Evolutionary conservation across 2,113 vertebrate genomes (phyloP).

Genomic region (Apistogramma diplotaenia): DNA sequence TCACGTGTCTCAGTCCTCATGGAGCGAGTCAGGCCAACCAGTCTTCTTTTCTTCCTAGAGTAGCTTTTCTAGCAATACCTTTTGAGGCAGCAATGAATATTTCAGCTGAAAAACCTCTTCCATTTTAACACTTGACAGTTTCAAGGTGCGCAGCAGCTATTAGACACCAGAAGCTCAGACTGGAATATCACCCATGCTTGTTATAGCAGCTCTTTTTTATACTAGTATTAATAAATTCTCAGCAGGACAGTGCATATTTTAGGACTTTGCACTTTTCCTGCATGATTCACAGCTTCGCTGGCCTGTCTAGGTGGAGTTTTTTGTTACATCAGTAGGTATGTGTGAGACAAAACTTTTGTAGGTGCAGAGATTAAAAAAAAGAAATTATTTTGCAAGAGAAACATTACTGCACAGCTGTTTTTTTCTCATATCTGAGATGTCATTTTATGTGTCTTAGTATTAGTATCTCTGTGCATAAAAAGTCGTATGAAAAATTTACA

Average conservation of each 20-base stretch:
- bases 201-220: constrained; percentile 24
- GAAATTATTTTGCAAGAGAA: background rate
- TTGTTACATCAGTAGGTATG: background rate
- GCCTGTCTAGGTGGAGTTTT: background rate
- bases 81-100: constrained; percentile 45
- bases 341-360: background rate
- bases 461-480: background rate
- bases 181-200: constrained; percentile 19
- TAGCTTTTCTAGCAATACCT: constrained; percentile 20
- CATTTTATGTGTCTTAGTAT: background rate
- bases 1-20: constrained; percentile 40
- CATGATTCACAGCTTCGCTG: background rate
- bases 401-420: background rate
- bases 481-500: background rate
- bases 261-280: background rate
- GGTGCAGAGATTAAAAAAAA: background rate
- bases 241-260: background rate
- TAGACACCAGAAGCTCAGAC: constrained; percentile 37
- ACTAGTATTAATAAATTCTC: constrained; percentile 17
- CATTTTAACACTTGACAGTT: constrained; percentile 48
- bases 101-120: constrained; percentile 48
- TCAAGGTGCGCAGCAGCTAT: constrained; percentile 35
- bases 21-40: background rate
- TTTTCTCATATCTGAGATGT: background rate
- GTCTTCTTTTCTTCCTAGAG: background rate